Percentiles rank a stretch among this genome's conserved stretches.
These are phyloP conservation scores for Euplexia lucipara DNA, from an alignment of 2,888 invertebrate genomes.

Conservation along the genomic window DNA sequence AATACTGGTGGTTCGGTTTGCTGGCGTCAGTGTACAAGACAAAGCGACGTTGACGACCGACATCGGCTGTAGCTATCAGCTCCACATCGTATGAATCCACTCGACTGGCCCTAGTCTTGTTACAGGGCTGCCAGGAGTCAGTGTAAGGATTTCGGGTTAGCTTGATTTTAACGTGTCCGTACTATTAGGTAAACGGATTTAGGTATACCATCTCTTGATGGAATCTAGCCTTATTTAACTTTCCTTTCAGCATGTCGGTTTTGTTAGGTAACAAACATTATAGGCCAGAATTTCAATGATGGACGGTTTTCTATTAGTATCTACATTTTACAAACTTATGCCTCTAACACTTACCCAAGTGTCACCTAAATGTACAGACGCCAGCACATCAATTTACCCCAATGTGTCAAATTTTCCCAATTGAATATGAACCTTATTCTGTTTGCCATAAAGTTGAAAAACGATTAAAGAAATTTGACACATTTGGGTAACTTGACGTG, in stretches of 20 bases:
- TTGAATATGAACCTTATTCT: no score
- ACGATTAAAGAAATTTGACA: no score
- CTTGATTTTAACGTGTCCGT: constrained; percentile 43
- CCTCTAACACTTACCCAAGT: no score
- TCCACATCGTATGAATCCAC: constrained; percentile 80
- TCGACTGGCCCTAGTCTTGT: constrained; percentile 74
- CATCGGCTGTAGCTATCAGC: constrained; percentile 84
- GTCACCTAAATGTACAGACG: no score
- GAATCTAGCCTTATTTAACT: constrained; percentile 5
- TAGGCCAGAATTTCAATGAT: constrained; percentile 8
- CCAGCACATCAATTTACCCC: no score
- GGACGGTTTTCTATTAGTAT: not conserved
- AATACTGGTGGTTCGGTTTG: constrained; percentile 87
- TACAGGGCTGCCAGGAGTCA: constrained; percentile 61
- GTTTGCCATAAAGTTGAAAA: no score
- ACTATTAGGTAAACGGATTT: constrained; percentile 31
- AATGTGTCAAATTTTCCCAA: no score
- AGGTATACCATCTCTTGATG: constrained; percentile 24
- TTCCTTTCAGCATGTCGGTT: constrained; percentile 2
- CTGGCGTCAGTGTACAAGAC: constrained; percentile 87
- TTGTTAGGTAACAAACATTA: not conserved
- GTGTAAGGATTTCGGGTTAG: constrained; percentile 57
- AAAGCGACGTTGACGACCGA: constrained; percentile 88
- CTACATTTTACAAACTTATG: no score
- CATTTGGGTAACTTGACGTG: no score